Evolutionary conservation across 2,797 vertebrate species (phyloP).

Genomic region (Sparidentex hasta): DNA sequence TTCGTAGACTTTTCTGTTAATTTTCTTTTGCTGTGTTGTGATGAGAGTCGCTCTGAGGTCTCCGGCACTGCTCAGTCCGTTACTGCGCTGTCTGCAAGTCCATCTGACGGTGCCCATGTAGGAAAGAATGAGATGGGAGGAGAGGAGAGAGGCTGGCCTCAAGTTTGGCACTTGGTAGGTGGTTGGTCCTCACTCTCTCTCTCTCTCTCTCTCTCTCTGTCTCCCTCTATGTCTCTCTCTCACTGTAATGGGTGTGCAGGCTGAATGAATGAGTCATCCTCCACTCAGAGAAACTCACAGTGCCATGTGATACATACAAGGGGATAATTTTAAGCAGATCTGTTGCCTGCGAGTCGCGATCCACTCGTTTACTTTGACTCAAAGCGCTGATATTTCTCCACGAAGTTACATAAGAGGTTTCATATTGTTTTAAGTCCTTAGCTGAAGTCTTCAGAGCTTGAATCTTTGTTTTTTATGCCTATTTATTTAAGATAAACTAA

Average conservation of each 20-base stretch:
- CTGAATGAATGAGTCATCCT: slow-evolving; percentile 74
- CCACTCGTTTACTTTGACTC: background rate
- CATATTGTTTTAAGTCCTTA: background rate
- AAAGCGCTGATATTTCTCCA: background rate
- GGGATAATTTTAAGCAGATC: slow-evolving; percentile 31
- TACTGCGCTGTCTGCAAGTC: slow-evolving; percentile 55
- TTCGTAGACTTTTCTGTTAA: background rate
- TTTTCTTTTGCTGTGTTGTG: background rate
- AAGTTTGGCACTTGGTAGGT: slow-evolving; percentile 69
- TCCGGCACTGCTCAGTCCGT: slow-evolving; percentile 27
- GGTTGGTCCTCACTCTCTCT: slow-evolving; percentile 35
- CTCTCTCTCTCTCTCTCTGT: background rate
- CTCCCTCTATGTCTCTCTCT: slow-evolving; percentile 5
- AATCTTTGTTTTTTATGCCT: background rate
- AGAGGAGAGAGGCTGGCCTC: slow-evolving; percentile 73
- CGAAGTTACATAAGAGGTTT: background rate
- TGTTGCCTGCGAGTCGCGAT: slow-evolving; percentile 11
- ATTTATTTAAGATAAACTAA: too few species aligned
- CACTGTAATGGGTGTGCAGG: slow-evolving; percentile 47
- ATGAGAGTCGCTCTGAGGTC: slow-evolving; percentile 14
- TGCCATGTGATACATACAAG: slow-evolving; percentile 17
- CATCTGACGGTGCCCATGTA: slow-evolving; percentile 70
- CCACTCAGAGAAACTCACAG: slow-evolving; percentile 31
- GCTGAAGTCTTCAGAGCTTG: background rate
- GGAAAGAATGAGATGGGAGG: slow-evolving; percentile 83